Conservation (phyloP, 2,797 vertebrate species). For the Saxicola maurus region DNA sequence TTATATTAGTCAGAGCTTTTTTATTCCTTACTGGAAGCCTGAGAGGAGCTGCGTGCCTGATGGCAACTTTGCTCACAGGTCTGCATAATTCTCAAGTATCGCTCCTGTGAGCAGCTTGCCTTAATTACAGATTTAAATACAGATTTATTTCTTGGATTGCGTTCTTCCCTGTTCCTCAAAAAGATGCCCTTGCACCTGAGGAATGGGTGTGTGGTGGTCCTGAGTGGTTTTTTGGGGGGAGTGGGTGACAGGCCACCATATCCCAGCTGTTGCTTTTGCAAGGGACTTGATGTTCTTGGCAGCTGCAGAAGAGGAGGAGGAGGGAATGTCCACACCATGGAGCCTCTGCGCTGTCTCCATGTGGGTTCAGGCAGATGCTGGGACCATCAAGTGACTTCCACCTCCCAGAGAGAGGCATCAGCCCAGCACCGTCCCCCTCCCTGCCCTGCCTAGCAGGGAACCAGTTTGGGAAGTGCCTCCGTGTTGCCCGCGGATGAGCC, state of each 20-base stretch:
- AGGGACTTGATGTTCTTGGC: not conserved
- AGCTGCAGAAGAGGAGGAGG: not conserved
- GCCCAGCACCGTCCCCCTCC: not conserved
- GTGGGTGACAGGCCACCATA: accelerated
- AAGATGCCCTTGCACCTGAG: not conserved
- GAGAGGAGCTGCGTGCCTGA: not conserved
- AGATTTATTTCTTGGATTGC: not conserved
- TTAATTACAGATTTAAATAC: not conserved
- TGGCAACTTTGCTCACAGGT: constrained; percentile 15
- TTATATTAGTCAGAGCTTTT: constrained; percentile 70
- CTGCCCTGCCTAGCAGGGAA: not conserved
- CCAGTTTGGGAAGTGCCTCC: constrained; percentile 18
- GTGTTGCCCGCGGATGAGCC: not conserved
- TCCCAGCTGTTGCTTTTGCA: not conserved
- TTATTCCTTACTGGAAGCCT: constrained; percentile 62
- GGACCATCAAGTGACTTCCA: not conserved
- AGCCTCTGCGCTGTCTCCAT: accelerated
- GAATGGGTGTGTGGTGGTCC: not conserved
- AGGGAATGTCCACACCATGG: not conserved
- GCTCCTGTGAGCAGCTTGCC: not conserved
- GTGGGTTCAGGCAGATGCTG: not conserved
- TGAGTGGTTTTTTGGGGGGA: not conserved
- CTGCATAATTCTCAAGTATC: constrained; percentile 1
- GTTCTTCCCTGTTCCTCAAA: not conserved
- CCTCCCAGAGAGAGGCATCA: not conserved